Evolutionary conservation across 2,888 invertebrate genomes (phyloP), one percentile per base, ranked within the genome.

Genomic region (Drosophila setosimentum): DNA sequence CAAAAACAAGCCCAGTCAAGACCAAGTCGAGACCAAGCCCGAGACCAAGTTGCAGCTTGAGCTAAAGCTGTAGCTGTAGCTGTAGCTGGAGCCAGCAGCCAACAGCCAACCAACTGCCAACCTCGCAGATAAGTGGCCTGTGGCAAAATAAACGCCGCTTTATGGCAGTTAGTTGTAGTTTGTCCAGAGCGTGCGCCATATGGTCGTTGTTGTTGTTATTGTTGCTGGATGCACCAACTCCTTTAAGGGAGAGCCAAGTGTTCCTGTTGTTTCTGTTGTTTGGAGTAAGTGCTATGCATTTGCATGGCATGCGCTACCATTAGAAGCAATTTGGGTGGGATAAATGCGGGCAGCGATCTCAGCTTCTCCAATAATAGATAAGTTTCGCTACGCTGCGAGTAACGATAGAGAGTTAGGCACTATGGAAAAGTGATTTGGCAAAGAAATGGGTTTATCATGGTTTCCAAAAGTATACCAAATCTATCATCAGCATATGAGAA

Each of bases 91-190:
- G 70, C 55, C 67, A 61, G 64, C 71, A 83, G 82, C 50, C 70
- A 62, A 61, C 78, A 40, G 40, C 29, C 57, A 57, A 57, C 86
- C 81, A 80, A 87, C 65, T 83, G 83, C 74, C 83, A 89, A 84
- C 88, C 78, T 87, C 73, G 64, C 83, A 87, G 90, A 89, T 86
- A 86, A 86, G 85, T 86, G 85, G 90, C 85, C 85, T 89, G 86
- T 82, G 90, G 85, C 85, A 87, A 86, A 86, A 86, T 86, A 86
- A 89, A 86, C 90, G 90, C 85, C 85, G 85, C 85, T 89, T 86
- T 89, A 87, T 87, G 74, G 85, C 88, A 85, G 82, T 89, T 87
- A 76, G 75, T 78, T 82, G 88, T 70, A 87, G 83, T 89, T 89
- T 82, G 89, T 87, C 78, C 68, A 71, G 54, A 80, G 82, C 72